phyloP scores from a whole-genome alignment of 2,113 vertebrate genomes.

The Lucifuga dentata region DNA sequence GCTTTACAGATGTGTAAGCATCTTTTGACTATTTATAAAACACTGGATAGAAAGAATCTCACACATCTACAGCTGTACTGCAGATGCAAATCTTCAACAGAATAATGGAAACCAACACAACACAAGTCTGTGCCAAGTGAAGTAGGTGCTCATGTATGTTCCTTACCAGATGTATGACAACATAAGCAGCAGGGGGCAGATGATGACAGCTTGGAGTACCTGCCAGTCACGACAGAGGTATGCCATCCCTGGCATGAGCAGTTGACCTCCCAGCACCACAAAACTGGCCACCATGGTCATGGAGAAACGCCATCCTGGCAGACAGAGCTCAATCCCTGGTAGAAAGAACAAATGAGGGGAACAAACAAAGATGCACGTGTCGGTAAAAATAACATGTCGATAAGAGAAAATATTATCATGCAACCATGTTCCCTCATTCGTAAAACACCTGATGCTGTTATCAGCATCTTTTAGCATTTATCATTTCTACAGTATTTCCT shows the following conservation, averaged over 20 bases:
- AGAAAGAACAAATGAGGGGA: conserved; percentile 4
- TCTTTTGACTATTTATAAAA: conserved; percentile 2
- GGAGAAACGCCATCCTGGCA: conserved; percentile 92
- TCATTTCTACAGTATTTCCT: no score
- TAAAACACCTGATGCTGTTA: no score
- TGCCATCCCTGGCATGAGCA: conserved; percentile 93
- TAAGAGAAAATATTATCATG: no score
- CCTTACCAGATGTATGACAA: conserved; percentile 94
- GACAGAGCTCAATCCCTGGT: conserved; percentile 95
- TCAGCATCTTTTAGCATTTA: no score
- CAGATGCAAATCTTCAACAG: background rate
- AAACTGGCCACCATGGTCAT: conserved; percentile 97
- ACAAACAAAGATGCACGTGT: background rate
- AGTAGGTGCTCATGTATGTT: conserved; percentile 3
- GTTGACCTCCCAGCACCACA: conserved; percentile 91
- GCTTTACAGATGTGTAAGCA: conserved; percentile 2
- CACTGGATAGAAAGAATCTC: background rate
- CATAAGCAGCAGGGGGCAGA: conserved; percentile 95
- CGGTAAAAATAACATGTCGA: no score
- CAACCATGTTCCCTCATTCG: no score
- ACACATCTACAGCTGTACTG: background rate
- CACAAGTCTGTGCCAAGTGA: background rate
- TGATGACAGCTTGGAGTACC: conserved; percentile 93
- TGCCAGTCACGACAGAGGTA: conserved; percentile 94
- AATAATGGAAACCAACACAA: background rate